A percentile compares a stretch with the other conserved stretches of the same genome.
These are phyloP conservation scores for Brachionus rotundiformis DNA, from an alignment of 1,140 invertebrate genomes.

Conservation along the genomic window DNA sequence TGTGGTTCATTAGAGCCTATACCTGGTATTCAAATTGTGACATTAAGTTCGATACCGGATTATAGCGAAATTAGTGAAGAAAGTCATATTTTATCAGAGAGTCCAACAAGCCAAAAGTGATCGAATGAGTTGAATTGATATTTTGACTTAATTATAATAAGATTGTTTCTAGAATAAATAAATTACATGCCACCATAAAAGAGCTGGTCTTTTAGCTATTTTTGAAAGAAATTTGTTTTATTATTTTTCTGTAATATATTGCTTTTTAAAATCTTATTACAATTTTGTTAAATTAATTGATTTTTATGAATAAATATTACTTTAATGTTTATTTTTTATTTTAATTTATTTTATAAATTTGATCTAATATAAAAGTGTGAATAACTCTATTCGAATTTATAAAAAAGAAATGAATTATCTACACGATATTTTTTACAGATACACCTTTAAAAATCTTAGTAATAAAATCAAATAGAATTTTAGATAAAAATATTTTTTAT, in stretches of 20 bases:
- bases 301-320: neutral
- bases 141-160: too few relatives aligned
- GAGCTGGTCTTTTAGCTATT: neutral
- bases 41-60: neutral
- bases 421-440: too few relatives aligned
- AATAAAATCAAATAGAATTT: too few relatives aligned
- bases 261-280: neutral
- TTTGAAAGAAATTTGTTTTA: neutral
- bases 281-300: conserved; percentile 12
- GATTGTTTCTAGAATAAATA: neutral
- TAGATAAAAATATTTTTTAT: too few relatives aligned
- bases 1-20: neutral
- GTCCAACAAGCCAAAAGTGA: neutral
- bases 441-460: too few relatives aligned
- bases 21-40: neutral
- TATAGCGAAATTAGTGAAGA: neutral
- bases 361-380: too few relatives aligned
- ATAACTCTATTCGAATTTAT: too few relatives aligned
- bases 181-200: neutral
- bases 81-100: neutral
- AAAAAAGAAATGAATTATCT: too few relatives aligned
- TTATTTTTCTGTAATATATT: neutral
- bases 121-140: too few relatives aligned
- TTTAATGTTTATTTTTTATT: neutral
- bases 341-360: too few relatives aligned